Evolutionary conservation across 2,113 vertebrate species (phyloP).

Genomic region (Dascyllus trimaculatus): DNA sequence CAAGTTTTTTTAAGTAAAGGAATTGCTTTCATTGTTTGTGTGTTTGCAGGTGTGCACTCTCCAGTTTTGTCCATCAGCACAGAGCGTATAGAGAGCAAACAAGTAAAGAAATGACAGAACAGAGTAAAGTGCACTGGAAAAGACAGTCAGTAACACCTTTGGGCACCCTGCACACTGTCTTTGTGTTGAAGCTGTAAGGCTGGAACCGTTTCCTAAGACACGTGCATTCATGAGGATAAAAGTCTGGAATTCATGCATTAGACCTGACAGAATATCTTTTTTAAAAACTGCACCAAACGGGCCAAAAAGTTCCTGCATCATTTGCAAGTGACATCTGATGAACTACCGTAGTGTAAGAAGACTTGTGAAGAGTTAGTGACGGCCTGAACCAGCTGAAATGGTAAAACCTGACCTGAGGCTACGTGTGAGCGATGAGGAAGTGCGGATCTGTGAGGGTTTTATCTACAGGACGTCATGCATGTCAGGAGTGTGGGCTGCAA

Average conservation of each 20-base stretch:
- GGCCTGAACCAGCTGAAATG: conserved; percentile 26
- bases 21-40: conserved; percentile 37
- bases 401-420: conserved; percentile 37
- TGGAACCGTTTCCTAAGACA: conserved; percentile 57
- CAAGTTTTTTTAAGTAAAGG: conserved; percentile 62
- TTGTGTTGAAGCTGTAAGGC: conserved; percentile 46
- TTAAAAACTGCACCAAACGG: conserved; percentile 37
- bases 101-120: conserved; percentile 38
- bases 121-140: not conserved
- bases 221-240: conserved; percentile 65
- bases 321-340: not conserved
- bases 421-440: conserved; percentile 23
- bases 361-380: not conserved
- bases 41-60: conserved; percentile 59
- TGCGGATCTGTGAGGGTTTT: conserved; percentile 27
- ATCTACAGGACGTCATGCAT: conserved; percentile 61
- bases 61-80: conserved; percentile 81
- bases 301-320: conserved; percentile 15
- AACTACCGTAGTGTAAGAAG: not conserved
- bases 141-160: conserved; percentile 27
- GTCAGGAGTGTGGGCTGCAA: conserved; percentile 63
- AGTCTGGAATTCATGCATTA: conserved; percentile 64
- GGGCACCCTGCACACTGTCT: conserved; percentile 24
- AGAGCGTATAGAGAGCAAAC: conserved; percentile 50
- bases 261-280: conserved; percentile 7